These are phyloP conservation scores for Aleadryas rufinucha DNA, from an alignment of 2,113 vertebrate genomes.

Conservation along the genomic window DNA sequence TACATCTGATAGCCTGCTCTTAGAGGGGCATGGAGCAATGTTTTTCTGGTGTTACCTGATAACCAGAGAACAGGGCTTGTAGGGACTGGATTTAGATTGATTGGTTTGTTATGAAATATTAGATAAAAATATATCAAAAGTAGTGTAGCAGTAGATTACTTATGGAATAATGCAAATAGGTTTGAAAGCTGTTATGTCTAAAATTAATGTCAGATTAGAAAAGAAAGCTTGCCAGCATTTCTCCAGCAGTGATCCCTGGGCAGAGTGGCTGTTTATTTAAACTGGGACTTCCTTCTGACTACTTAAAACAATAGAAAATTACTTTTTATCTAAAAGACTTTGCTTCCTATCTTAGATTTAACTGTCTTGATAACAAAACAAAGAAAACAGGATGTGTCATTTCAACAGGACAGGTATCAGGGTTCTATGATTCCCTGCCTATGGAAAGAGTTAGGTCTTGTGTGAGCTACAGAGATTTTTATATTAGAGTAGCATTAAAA, in stretches of 20 bases:
- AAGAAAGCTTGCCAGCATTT: neutral
- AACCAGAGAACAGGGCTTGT: neutral
- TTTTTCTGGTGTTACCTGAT: neutral
- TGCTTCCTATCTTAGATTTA: conserved; percentile 15
- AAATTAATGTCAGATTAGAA: neutral
- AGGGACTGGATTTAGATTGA: neutral
- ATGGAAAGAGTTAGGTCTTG: neutral
- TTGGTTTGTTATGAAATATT: neutral
- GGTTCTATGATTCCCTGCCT: neutral
- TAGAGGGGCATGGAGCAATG: neutral
- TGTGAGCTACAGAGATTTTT: neutral
- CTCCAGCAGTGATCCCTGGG: neutral
- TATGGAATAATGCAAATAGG: neutral
- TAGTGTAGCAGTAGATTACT: neutral
- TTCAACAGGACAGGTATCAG: neutral
- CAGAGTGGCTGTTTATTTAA: neutral
- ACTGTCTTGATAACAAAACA: conserved; percentile 12
- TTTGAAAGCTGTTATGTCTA: neutral
- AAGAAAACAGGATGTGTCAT: neutral
- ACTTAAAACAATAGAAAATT: conserved; percentile 20
- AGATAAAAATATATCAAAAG: neutral
- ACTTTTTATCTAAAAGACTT: neutral
- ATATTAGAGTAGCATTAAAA: neutral
- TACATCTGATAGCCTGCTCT: neutral
- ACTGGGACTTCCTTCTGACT: conserved; percentile 9